Evolutionary conservation across 2,113 vertebrate species (phyloP).

Genomic region (Onychorhynchus coronatus): DNA sequence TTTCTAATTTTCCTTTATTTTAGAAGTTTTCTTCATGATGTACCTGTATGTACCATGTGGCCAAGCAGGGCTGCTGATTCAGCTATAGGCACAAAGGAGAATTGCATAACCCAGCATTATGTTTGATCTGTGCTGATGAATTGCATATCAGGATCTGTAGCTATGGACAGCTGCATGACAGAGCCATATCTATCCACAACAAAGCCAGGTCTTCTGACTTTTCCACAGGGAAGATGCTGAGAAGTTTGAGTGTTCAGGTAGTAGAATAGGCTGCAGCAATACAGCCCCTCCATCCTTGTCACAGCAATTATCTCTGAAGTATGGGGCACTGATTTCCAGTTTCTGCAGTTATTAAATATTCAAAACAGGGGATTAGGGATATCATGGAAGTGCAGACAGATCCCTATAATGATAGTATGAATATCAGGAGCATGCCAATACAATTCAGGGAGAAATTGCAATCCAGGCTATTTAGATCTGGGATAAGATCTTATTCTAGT

Average conservation of each 20-base stretch:
- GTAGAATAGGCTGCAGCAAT: background rate
- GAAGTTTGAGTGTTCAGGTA: background rate
- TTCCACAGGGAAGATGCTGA: background rate
- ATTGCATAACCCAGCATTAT: fast-evolving
- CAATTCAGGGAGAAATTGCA: background rate
- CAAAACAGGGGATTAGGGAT: conserved; percentile 3
- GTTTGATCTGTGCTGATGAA: background rate
- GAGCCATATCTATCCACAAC: background rate
- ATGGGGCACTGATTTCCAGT: background rate
- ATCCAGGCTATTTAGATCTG: conserved; percentile 9
- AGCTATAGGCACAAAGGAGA: background rate
- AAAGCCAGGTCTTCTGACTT: background rate
- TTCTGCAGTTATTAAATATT: background rate
- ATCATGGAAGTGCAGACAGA: conserved; percentile 22
- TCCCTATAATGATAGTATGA: background rate
- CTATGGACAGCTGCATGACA: background rate
- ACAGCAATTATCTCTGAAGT: background rate
- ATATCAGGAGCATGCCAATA: background rate
- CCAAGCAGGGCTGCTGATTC: background rate
- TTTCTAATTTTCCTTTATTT: background rate
- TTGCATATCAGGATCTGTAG: background rate
- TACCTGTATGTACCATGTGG: background rate
- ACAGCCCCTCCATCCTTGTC: background rate
- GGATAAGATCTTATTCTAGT: background rate
- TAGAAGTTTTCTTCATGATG: background rate